Conservation (phyloP, 2,113 vertebrate genomes). For the Seriola aureovittata region DNA sequence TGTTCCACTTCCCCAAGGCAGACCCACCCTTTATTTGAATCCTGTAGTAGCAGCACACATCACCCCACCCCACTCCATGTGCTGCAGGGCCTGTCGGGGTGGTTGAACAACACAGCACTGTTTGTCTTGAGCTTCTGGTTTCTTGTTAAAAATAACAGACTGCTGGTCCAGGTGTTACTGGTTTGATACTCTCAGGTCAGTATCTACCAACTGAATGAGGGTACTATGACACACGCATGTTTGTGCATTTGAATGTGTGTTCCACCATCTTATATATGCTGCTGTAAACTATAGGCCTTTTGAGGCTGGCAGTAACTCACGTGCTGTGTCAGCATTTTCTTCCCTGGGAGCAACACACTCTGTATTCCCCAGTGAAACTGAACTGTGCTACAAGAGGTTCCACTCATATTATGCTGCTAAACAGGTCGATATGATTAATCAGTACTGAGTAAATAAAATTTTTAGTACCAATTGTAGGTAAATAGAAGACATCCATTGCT, state of each 20-base stretch:
- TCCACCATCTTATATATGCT: slow-evolving; percentile 28
- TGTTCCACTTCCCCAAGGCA: slow-evolving; percentile 40
- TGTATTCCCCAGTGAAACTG: slow-evolving; percentile 53
- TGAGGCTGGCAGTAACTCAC: slow-evolving; percentile 47
- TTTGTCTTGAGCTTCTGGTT: slow-evolving; percentile 49
- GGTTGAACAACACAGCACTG: slow-evolving; percentile 66
- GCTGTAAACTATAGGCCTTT: slow-evolving; percentile 29
- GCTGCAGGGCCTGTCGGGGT: slow-evolving; percentile 74
- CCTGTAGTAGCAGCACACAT: slow-evolving; percentile 36
- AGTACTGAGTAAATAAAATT: not conserved
- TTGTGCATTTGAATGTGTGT: slow-evolving; percentile 14
- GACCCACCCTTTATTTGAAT: slow-evolving; percentile 64
- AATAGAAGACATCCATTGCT: slow-evolving; percentile 6
- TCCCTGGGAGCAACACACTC: slow-evolving; percentile 39
- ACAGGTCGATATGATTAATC: not conserved
- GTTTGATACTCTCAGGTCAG: slow-evolving; percentile 34
- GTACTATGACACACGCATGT: not conserved
- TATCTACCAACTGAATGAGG: slow-evolving; percentile 13
- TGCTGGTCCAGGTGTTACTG: slow-evolving; percentile 33
- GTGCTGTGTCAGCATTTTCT: slow-evolving; percentile 59
- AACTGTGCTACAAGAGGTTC: slow-evolving; percentile 40
- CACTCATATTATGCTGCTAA: slow-evolving; percentile 21
- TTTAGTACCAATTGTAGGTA: not conserved
- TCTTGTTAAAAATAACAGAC: slow-evolving; percentile 39
- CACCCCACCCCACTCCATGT: slow-evolving; percentile 52